Evolutionary conservation across 2,113 vertebrate species (phyloP).

Genomic region (Porphyrio hochstetteri): DNA sequence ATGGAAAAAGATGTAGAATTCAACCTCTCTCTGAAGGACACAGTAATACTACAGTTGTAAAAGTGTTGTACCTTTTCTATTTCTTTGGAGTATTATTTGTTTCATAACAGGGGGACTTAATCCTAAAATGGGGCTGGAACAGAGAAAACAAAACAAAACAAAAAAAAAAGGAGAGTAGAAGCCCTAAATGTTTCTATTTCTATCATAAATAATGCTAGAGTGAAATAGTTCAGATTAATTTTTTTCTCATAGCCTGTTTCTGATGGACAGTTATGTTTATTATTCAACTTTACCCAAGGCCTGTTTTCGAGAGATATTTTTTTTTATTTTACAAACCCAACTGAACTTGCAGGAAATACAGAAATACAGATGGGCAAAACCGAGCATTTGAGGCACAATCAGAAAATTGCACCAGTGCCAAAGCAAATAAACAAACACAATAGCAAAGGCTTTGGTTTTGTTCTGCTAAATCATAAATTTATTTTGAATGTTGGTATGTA

Average conservation of each 20-base stretch:
- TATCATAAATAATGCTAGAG: neutral
- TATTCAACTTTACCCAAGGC: neutral
- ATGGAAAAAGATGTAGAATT: neutral
- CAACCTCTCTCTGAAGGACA: neutral
- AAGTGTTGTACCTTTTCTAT: neutral
- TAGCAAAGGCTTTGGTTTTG: conserved; percentile 16
- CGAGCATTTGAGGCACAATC: neutral
- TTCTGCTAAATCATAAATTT: conserved; percentile 41
- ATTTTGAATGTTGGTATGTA: conserved; percentile 18
- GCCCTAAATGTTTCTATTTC: neutral
- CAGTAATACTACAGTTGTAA: neutral
- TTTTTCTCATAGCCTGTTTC: neutral
- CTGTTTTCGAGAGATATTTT: neutral
- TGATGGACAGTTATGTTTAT: neutral
- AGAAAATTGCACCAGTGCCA: neutral
- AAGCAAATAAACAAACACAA: conserved; percentile 53
- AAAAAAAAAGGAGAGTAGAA: neutral
- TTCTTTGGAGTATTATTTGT: neutral
- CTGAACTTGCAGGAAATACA: neutral
- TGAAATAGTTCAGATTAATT: neutral
- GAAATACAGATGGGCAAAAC: neutral
- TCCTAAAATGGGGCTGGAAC: neutral
- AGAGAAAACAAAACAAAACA: neutral
- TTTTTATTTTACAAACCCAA: neutral
- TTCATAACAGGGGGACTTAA: neutral